Evolutionary conservation across 2,888 invertebrate species (phyloP).

Genomic region (Clepsis dumicolana): DNA sequence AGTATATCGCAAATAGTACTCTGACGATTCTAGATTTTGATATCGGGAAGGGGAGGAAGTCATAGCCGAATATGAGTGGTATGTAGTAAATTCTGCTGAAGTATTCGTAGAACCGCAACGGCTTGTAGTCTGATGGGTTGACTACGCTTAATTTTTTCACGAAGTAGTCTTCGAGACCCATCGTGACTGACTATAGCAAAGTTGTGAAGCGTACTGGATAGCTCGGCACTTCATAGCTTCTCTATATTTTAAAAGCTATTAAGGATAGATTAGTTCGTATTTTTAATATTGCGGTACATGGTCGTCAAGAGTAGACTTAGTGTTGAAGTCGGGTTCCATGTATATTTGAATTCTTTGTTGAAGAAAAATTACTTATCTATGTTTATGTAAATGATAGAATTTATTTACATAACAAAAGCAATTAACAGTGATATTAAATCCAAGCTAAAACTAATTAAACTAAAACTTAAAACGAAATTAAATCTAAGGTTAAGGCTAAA

Average conservation of each 20-base stretch:
- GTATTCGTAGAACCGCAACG: constrained; percentile 9
- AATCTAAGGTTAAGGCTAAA: no score
- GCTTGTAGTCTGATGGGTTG: constrained; percentile 12
- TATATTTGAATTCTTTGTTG: neutral
- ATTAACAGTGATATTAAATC: no score
- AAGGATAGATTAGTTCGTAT: constrained; percentile 1
- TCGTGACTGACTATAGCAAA: constrained; percentile 5
- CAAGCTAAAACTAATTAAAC: no score
- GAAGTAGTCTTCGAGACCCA: constrained; percentile 2
- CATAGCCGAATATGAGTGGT: constrained; percentile 28
- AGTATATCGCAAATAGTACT: constrained; percentile 10
- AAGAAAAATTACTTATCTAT: neutral
- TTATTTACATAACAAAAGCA: no score
- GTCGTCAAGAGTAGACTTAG: neutral
- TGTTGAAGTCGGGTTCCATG: neutral
- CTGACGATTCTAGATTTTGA: constrained; percentile 29
- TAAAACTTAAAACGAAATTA: no score
- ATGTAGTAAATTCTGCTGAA: constrained; percentile 23
- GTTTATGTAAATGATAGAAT: no score
- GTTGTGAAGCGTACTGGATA: constrained; percentile 7
- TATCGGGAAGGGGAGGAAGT: constrained; percentile 20
- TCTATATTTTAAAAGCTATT: constrained; percentile 18
- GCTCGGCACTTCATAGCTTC: neutral
- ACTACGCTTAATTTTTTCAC: constrained; percentile 8
- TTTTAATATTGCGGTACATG: constrained; percentile 17